Evolutionary conservation across 2,888 invertebrate species (phyloP), one percentile per base, ranked within the genome.

Genomic region (Atherix ibis): DNA sequence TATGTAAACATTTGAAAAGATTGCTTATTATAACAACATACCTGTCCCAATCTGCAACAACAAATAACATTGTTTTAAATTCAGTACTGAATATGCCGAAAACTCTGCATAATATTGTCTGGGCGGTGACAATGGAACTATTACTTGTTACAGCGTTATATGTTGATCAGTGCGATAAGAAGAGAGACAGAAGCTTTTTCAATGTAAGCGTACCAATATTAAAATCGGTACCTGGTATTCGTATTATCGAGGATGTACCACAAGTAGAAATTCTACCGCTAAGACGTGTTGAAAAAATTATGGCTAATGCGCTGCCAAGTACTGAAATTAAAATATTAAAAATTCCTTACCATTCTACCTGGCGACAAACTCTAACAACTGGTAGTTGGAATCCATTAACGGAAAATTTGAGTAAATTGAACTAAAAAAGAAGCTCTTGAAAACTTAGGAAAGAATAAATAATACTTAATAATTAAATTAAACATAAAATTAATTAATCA

Each of bases 21-120:
- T 62, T 87, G 43, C 66, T 87, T 32, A 76, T 87, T 43, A 82
- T 84, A 61, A 85, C 85, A 4, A 83, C 81, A 1, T 85, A 85
- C 51, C 76, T 83, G 45, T 81, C 80, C 27, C 83, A 85, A 51
- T 81, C 83, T n/a, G 84, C 84, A 4, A 82, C 82, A 14, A 83
- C 84, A 30, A 84, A 83, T 58, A 75, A 78, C 48, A 79, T 83
- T 47, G 66, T 70, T 25, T 58, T 76, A 43, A 66, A 68, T 46
- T 73, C 73, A 27, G 73, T 80, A 19, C 68, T 74, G 26, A 66
- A 74, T 45, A 64, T 81, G 13, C 66, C 69, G 31, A 66, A 70
- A 37, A 74, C 76, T 12, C 60, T 87, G 13, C 73, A 73, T 10
- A 76, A 78, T 48, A 76, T 87, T 44, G 78, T 83, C 43, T 82